phyloP scores from a whole-genome alignment of 2,797 vertebrate genomes.

The Sciurus carolinensis region DNA sequence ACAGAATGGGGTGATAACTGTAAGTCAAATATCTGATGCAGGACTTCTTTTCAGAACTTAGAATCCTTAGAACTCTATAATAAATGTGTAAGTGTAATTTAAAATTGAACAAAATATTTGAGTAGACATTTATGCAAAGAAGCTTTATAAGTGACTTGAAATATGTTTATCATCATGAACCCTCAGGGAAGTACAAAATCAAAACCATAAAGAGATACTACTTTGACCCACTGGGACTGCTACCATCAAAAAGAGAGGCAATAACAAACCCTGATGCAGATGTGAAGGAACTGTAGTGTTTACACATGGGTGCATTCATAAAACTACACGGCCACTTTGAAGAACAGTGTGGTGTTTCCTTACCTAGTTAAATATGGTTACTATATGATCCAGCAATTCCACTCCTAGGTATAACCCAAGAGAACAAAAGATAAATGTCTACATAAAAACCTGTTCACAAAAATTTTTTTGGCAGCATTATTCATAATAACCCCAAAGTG shows the following conservation, averaged over 20 bases:
- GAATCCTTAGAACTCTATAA: background rate
- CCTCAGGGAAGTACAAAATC: background rate
- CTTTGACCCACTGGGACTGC: background rate
- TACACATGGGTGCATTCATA: background rate
- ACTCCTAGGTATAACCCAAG: background rate
- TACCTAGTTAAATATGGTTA: background rate
- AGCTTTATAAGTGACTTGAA: constrained; percentile 4
- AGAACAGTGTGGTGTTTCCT: background rate
- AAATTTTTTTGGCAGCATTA: background rate
- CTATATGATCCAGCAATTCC: background rate
- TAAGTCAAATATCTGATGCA: background rate
- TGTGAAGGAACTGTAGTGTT: background rate
- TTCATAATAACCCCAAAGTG: background rate
- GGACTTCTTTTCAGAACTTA: background rate
- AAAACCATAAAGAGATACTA: background rate
- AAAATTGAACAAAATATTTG: constrained; percentile 9
- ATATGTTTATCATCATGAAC: background rate
- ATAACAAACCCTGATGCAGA: background rate
- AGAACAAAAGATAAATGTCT: background rate
- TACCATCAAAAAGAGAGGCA: background rate
- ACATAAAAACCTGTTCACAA: background rate
- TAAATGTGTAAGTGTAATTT: background rate
- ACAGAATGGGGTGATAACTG: background rate
- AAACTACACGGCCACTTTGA: background rate
- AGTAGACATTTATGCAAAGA: background rate